These are phyloP conservation scores for Calliopsis andreniformis DNA, from an alignment of 1,140 invertebrate species.

Conservation along the genomic window DNA sequence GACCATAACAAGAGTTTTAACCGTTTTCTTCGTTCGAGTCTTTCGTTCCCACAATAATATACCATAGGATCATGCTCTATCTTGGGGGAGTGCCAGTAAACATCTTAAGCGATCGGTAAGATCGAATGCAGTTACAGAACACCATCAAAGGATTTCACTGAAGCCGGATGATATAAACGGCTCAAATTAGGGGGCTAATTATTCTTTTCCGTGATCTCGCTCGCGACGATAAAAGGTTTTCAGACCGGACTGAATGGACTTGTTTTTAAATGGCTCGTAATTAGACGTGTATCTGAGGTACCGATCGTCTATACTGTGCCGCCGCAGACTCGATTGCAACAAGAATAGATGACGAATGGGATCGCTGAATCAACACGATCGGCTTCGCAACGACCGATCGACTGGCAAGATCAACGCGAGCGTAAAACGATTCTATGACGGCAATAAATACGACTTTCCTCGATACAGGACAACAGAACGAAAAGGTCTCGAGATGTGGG, in stretches of 20 bases:
- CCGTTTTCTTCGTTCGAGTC: constrained; percentile 3
- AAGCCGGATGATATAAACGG: not conserved
- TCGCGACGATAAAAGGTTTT: not conserved
- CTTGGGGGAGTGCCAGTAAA: constrained; percentile 28
- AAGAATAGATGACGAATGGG: constrained; percentile 17
- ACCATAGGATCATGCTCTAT: constrained; percentile 1
- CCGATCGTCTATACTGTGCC: not conserved
- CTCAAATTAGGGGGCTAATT: not conserved
- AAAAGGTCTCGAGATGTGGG: too few relatives aligned
- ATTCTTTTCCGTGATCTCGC: not conserved
- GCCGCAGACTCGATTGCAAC: constrained; percentile 26
- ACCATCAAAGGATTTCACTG: constrained; percentile 39
- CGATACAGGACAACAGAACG: too few relatives aligned
- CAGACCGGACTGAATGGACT: not conserved
- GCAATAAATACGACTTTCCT: constrained; percentile 22
- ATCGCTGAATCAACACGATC: constrained; percentile 5
- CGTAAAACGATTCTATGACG: constrained; percentile 20
- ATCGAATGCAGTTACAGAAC: constrained; percentile 29
- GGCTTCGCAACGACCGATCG: constrained; percentile 12
- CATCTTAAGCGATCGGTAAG: constrained; percentile 7
- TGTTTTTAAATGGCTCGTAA: constrained; percentile 15
- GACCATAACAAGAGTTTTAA: not conserved
- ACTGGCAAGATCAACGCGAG: not conserved
- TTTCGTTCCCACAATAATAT: constrained; percentile 43
- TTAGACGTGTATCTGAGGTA: constrained; percentile 7